Evolutionary conservation across 2,888 invertebrate genomes (phyloP), one percentile per base, ranked within the genome.

Genomic region (Troilus luridus): DNA sequence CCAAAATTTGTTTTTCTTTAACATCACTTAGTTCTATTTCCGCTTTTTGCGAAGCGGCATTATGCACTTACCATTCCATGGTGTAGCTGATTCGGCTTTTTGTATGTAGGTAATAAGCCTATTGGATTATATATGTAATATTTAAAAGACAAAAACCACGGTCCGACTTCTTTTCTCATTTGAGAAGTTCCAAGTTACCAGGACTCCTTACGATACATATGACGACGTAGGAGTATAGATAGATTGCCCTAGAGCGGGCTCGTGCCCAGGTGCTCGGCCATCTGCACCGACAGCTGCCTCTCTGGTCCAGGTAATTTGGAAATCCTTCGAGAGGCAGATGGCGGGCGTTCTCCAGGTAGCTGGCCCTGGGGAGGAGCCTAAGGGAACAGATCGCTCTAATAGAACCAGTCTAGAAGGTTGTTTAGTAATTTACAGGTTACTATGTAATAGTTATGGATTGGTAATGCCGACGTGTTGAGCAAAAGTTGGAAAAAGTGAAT

Each of bases 261-360:
- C 85, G 85, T 85, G 85, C 85, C 85, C 85, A 85, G 85, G 85
- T 85, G 85, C 56, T 41, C 56, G 56, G 21, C 56, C 85, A 85
- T 56, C 85, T 85, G 85, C 85, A 56, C 12, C n/a, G 21, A 85
- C 85, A 85, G 85, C 85, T 85, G 85, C 85, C 12, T 58, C 56
- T 58, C 85, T 12, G 14, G 17, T 11, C 11, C 9, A 14, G 21
- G 85, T 85, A 85, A 85, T 56, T 85, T 85, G 85, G 85, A 56
- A 12, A 54, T 58, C 56, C 56, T 85, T n/a, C n/a, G 12, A 17
- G 27, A 58, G 85, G 56, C 85, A 85, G 85, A 58, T 85, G 85
- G 85, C n/a, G 56, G n/a, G 19, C 85, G 85, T 85, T 77, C 85
- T 85, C 56, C 85, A 56, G 56, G 85, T 56, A 58, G 56, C 56